Evolutionary conservation across 2,797 vertebrate genomes (phyloP).

Genomic region (Antrozous pallidus): DNA sequence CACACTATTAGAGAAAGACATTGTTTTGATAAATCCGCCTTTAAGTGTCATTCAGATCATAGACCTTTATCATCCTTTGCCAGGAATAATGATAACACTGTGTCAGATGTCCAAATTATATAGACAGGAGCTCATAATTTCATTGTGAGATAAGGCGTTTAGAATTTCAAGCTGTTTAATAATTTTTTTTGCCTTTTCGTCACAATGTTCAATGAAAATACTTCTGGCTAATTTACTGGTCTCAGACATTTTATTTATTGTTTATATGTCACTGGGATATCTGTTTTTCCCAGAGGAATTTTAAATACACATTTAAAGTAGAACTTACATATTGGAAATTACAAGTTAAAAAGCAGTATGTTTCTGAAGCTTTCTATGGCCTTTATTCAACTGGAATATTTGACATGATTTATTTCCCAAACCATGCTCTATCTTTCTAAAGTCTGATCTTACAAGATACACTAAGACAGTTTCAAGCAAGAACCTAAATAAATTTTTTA

Average conservation of each 20-base stretch:
- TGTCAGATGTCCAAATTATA: neutral
- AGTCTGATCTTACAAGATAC: conserved; percentile 1
- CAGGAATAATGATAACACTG: neutral
- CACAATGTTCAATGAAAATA: conserved; percentile 6
- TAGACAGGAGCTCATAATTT: neutral
- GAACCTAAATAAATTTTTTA: neutral
- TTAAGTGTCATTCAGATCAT: neutral
- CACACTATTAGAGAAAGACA: neutral
- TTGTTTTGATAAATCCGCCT: neutral
- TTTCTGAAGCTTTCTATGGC: conserved; percentile 15
- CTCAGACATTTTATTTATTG: conserved; percentile 16
- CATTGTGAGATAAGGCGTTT: neutral
- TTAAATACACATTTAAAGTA: conserved; percentile 24
- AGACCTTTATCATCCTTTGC: neutral
- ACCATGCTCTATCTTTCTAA: neutral
- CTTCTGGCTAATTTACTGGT: conserved; percentile 21
- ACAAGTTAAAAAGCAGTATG: neutral
- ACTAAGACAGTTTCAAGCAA: conserved; percentile 19
- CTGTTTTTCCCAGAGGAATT: conserved; percentile 42
- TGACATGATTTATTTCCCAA: conserved; percentile 48
- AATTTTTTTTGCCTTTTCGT: neutral
- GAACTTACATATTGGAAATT: conserved; percentile 6
- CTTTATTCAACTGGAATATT: conserved; percentile 34
- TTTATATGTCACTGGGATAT: neutral
- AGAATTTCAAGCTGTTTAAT: neutral